Evolutionary conservation across 2,888 invertebrate species (phyloP).

Genomic region (Xestia xanthographa): DNA sequence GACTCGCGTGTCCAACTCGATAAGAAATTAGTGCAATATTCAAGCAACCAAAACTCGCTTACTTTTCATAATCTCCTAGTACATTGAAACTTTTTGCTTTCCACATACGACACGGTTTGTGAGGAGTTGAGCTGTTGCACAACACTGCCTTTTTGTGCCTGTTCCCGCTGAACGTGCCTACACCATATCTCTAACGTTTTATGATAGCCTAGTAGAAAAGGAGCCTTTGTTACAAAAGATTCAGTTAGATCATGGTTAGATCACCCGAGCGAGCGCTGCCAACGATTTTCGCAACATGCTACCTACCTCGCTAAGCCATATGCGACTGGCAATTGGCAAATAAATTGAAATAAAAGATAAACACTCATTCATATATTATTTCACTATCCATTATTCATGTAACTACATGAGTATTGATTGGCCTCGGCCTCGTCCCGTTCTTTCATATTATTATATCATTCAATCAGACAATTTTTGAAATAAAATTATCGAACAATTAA

Average conservation of each 20-base stretch:
- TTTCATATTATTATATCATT: neutral
- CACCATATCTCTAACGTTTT: conserved; percentile 26
- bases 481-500: neutral
- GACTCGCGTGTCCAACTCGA: neutral
- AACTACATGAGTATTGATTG: neutral
- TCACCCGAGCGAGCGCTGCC: conserved; percentile 29
- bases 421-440: neutral
- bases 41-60: conserved; percentile 12
- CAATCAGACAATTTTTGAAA: neutral
- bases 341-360: conserved; percentile 10
- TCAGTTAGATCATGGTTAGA: conserved; percentile 46
- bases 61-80: conserved; percentile 48
- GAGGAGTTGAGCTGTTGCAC: conserved; percentile 50
- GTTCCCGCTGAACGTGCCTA: conserved; percentile 19
- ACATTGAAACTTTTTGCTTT: conserved; percentile 65
- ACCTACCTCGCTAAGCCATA: neutral
- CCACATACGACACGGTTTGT: conserved; percentile 50
- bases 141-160: conserved; percentile 38
- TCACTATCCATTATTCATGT: conserved; percentile 8
- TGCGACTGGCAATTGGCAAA: conserved; percentile 31
- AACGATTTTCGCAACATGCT: conserved; percentile 45
- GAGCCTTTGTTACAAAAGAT: conserved; percentile 65
- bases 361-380: no score
- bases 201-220: conserved; percentile 64
- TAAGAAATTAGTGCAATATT: conserved; percentile 28